These are phyloP conservation scores for Pangasianodon gigas DNA, from an alignment of 2,113 vertebrate genomes.

Conservation along the genomic window DNA sequence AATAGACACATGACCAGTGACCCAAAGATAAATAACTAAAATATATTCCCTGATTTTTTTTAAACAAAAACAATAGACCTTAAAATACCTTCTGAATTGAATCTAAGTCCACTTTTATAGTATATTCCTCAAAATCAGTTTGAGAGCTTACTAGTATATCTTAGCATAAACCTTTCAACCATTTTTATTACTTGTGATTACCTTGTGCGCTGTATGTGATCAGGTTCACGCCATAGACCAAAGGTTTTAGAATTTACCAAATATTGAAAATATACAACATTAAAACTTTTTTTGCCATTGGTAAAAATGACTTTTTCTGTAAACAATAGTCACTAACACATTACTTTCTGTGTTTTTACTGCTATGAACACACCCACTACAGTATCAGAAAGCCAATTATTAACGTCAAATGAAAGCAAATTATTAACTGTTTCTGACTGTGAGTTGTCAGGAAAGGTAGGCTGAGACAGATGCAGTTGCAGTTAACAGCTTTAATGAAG, in stretches of 20 bases:
- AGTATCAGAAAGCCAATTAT: too few relatives aligned
- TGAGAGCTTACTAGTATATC: background rate
- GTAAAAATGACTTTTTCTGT: too few relatives aligned
- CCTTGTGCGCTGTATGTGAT: background rate
- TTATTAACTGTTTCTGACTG: too few relatives aligned
- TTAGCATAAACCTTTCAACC: background rate
- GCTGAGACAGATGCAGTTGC: too few relatives aligned
- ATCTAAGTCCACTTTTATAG: background rate
- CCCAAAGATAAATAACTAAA: background rate
- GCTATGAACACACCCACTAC: too few relatives aligned
- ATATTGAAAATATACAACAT: too few relatives aligned
- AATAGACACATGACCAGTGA: background rate
- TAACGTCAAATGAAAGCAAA: too few relatives aligned
- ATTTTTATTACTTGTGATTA: background rate
- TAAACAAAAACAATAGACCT: background rate
- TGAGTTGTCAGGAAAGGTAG: too few relatives aligned
- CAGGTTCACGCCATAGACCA: background rate
- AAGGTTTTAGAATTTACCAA: background rate
- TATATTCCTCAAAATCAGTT: background rate
- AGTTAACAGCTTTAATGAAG: too few relatives aligned
- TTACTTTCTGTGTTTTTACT: too few relatives aligned
- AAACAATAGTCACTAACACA: too few relatives aligned
- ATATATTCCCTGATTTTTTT: background rate
- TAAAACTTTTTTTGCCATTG: too few relatives aligned
- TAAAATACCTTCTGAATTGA: background rate